Evolutionary conservation across 2,888 invertebrate species (phyloP), one percentile per base, ranked within the genome.

Genomic region (Hanleya hanleyi): DNA sequence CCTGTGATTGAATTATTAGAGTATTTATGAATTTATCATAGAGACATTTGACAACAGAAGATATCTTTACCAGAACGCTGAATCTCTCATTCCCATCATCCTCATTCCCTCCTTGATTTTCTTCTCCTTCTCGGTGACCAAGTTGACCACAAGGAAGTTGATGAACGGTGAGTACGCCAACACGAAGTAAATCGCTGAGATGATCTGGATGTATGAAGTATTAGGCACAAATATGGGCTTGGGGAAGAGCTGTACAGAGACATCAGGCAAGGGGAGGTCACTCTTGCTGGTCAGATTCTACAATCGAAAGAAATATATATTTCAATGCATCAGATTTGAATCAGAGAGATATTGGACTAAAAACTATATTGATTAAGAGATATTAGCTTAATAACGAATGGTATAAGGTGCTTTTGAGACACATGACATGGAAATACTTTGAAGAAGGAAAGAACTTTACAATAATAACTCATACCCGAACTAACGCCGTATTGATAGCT

Each of bases 31-130:
- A n/a, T n/a, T n/a, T n/a, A n/a, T n/a, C 0, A 86, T 77, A 4
- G 36, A 41, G 0, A 86, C 69, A 2, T 78, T 61, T 7, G 83
- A 82, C 9, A 76, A 29, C 12, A 47, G 7, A 22, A 76, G 57
- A 41, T 49, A 41, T 5, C 18, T 36, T 92, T 87, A 95, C 96
- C 96, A 96, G 77, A 91, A 92, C 0, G 90, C 91, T 4, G 89
- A 83, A 70, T 89, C 90, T 65, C 84, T 82, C 51, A 92, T 83
- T 18, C 96, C 96, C 95, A 96, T 96, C 84, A 96, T 96, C 90
- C 95, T 94, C 95, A 96, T 95, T 2, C 95, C 95, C 88, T 96
- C 96, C 84, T 96, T 94, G 74, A 96, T 95, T 90, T 95, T 95
- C 86, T 94, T 95, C 91, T 96, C 96, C 85, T 96, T 96, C 88